These are phyloP conservation scores for Merodon equestris DNA, from an alignment of 2,888 invertebrate species.

Conservation along the genomic window DNA sequence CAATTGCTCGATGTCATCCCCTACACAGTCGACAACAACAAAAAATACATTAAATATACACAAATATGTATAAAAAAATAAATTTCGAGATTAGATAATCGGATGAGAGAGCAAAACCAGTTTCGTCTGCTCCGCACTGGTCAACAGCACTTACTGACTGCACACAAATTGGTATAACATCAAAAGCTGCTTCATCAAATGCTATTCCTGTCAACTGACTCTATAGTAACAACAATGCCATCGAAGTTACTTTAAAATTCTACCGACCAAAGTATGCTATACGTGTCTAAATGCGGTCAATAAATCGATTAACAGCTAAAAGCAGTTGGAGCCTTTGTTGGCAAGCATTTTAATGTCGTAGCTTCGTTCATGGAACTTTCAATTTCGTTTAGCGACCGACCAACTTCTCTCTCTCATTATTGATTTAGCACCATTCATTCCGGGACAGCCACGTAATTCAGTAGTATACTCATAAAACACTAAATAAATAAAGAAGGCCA, in stretches of 20 bases:
- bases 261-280: constrained; percentile 21
- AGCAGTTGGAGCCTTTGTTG: constrained; percentile 6
- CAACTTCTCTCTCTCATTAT: constrained; percentile 7
- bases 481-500: too few relatives aligned
- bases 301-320: constrained; percentile 49
- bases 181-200: constrained; percentile 15
- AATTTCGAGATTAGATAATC: background rate
- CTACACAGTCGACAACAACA: constrained; percentile 76
- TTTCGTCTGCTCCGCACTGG: constrained; percentile 32
- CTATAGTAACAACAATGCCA: background rate
- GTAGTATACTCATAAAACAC: background rate
- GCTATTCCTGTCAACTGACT: background rate
- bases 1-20: constrained; percentile 89
- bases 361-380: constrained; percentile 22
- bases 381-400: constrained; percentile 21
- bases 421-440: constrained; percentile 26
- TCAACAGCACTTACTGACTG: constrained; percentile 31
- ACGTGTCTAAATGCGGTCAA: constrained; percentile 40
- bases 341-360: background rate
- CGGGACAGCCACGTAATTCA: background rate
- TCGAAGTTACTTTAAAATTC: background rate
- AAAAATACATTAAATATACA: constrained; percentile 26
- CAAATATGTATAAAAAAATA: constrained; percentile 14
- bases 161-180: constrained; percentile 28
- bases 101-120: constrained; percentile 27